These are phyloP conservation scores for Venturia canescens DNA, from an alignment of 1,140 invertebrate genomes.

Conservation along the genomic window DNA sequence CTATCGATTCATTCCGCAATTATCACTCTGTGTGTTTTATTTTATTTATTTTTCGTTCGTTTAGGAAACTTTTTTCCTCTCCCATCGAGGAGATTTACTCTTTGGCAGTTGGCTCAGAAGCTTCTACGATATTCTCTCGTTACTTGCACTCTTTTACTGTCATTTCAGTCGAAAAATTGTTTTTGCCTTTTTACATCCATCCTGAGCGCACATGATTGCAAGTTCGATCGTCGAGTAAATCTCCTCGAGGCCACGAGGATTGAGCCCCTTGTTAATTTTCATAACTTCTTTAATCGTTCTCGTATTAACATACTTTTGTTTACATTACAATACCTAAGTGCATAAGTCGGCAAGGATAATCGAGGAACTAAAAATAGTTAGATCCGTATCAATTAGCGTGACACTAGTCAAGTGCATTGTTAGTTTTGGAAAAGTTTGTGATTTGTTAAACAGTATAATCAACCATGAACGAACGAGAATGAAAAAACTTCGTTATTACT, in stretches of 20 bases:
- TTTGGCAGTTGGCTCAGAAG: background rate
- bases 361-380: constrained; percentile 2
- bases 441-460: constrained; percentile 32
- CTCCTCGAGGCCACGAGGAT: background rate
- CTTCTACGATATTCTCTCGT: background rate
- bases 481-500: background rate
- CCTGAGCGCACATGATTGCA: too few relatives aligned
- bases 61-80: background rate
- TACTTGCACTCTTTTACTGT: background rate
- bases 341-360: constrained; percentile 1
- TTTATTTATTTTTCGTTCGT: constrained; percentile 21
- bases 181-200: background rate
- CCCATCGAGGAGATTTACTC: background rate
- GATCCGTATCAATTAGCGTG: constrained; percentile 22
- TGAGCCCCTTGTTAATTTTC: background rate
- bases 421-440: constrained; percentile 31
- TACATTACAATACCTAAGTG: constrained; percentile 24
- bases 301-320: background rate
- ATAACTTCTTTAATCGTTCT: background rate
- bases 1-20: constrained; percentile 4
- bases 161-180: too few relatives aligned
- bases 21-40: background rate
- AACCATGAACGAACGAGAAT: too few relatives aligned
- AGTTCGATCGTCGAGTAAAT: background rate
- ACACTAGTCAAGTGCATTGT: constrained; percentile 1